Conservation (phyloP, 2,888 invertebrate species). For the Meiosimyza platycephala region DNA sequence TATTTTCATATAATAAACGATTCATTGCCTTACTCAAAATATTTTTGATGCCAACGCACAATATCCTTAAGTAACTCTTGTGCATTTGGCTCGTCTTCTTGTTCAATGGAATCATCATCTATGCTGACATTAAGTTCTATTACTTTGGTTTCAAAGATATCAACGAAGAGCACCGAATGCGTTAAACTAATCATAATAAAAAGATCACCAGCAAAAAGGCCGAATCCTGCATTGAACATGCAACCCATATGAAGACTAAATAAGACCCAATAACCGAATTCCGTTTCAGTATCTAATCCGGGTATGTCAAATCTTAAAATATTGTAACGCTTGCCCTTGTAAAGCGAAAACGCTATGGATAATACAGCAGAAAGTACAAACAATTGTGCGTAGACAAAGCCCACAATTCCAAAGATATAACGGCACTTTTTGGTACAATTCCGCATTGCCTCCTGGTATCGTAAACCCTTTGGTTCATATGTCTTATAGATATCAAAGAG, state of each 20-base stretch:
- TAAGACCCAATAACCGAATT: conserved; percentile 45
- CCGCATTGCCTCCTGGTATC: conserved; percentile 35
- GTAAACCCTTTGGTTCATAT: conserved; percentile 34
- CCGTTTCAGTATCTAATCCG: conserved; percentile 43
- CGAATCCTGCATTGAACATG: conserved; percentile 43
- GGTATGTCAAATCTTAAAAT: conserved; percentile 52
- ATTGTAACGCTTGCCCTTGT: conserved; percentile 39
- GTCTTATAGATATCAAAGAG: conserved; percentile 36
- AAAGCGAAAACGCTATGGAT: conserved; percentile 25
- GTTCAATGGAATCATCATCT: neutral
- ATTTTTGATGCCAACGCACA: conserved; percentile 49
- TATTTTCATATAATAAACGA: neutral
- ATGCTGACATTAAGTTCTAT: conserved; percentile 43
- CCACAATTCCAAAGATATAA: conserved; percentile 22
- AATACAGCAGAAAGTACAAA: neutral
- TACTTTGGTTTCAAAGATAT: conserved; percentile 49
- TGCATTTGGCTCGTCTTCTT: neutral
- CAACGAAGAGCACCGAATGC: conserved; percentile 47
- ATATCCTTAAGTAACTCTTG: conserved; percentile 42
- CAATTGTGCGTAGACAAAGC: conserved; percentile 22
- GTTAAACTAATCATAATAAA: conserved; percentile 43
- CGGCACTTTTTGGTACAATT: conserved; percentile 3
- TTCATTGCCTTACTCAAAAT: conserved; percentile 37
- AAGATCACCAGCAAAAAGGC: conserved; percentile 51
- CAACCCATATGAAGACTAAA: conserved; percentile 42